Evolutionary conservation across 2,888 invertebrate genomes (phyloP).

Genomic region (Hirudinaria manillensis): DNA sequence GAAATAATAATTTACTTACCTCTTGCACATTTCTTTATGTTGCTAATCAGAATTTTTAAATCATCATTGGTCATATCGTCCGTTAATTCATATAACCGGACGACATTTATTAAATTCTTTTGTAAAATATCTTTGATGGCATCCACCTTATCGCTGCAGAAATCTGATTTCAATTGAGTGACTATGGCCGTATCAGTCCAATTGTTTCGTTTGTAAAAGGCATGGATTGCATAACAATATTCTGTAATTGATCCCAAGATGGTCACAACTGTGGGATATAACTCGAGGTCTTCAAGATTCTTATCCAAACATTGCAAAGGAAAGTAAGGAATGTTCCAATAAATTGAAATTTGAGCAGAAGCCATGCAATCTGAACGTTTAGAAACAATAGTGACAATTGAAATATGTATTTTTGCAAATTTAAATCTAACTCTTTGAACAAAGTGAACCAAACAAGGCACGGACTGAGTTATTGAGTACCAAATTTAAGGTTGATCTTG

Average conservation of each 20-base stretch:
- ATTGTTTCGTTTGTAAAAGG: slow-evolving; percentile 14
- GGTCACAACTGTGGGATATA: slow-evolving; percentile 18
- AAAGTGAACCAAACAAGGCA: not conserved
- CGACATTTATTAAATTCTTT: not conserved
- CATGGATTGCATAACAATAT: slow-evolving; percentile 4
- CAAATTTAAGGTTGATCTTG: not conserved
- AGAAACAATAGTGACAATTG: no score
- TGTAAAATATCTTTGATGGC: not conserved
- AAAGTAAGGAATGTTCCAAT: slow-evolving; percentile 26
- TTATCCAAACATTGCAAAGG: slow-evolving; percentile 22
- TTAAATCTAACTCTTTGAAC: not conserved
- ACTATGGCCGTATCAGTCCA: slow-evolving; percentile 8
- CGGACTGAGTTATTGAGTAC: not conserved
- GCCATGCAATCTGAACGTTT: slow-evolving; percentile 22
- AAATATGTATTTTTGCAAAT: not conserved
- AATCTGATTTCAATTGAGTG: not conserved
- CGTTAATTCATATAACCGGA: not conserved
- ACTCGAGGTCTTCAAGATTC: not conserved
- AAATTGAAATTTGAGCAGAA: slow-evolving; percentile 13
- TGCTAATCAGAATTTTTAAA: not conserved
- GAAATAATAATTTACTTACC: not conserved
- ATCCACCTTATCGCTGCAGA: not conserved
- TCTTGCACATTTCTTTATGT: slow-evolving; percentile 19
- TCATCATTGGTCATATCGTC: not conserved
- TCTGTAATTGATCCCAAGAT: slow-evolving; percentile 17